Percentiles rank a stretch among this genome's conserved stretches.
Evolutionary conservation across 2,113 vertebrate genomes (phyloP).

Genomic region (Empidonax traillii): DNA sequence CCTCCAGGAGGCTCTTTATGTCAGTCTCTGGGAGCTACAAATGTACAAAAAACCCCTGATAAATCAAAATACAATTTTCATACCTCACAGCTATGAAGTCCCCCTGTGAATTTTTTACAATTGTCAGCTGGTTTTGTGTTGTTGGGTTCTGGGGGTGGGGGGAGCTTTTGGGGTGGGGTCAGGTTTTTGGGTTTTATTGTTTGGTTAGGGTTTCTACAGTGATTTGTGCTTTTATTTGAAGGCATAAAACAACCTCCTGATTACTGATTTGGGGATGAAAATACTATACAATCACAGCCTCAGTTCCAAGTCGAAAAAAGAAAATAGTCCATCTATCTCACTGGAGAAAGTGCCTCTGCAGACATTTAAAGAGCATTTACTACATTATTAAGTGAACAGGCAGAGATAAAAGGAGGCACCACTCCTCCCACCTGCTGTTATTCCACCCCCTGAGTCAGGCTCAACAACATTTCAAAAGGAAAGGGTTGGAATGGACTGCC

Average conservation of each 20-base stretch:
- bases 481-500: background rate
- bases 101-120: background rate
- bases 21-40: background rate
- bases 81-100: background rate
- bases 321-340: background rate
- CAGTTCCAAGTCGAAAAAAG: background rate
- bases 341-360: background rate
- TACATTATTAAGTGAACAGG: background rate
- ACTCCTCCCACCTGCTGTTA: background rate
- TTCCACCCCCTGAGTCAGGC: background rate
- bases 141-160: too few relatives aligned
- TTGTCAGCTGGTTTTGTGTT: background rate
- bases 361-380: background rate
- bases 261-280: background rate
- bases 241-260: background rate
- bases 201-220: background rate
- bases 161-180: too few relatives aligned
- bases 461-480: background rate
- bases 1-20: background rate
- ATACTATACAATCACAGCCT: background rate
- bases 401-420: background rate
- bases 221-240: background rate
- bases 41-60: background rate
- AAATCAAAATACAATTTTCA: background rate
- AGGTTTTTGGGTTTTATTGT: background rate